A percentile compares a stretch with the other conserved stretches of the same genome.
Evolutionary conservation across 2,888 invertebrate genomes (phyloP).

Genomic region (Malachius bipustulatus): DNA sequence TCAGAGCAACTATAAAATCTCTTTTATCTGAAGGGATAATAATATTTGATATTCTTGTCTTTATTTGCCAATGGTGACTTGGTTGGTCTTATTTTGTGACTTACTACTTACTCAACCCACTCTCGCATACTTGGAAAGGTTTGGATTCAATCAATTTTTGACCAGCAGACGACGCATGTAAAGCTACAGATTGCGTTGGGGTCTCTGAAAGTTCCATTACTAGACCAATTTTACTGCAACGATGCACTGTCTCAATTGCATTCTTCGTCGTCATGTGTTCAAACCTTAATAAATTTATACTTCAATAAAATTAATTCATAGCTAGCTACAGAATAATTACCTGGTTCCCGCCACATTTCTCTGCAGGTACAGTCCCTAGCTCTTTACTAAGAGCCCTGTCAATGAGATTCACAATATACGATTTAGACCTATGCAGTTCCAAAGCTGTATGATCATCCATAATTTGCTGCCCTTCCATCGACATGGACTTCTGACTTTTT

Average conservation of each 20-base stretch:
- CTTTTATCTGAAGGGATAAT: too few species aligned
- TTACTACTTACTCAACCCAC: too few species aligned
- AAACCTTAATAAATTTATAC: slow-evolving; percentile 20
- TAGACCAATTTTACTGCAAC: slow-evolving; percentile 25
- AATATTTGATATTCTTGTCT: too few species aligned
- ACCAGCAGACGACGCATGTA: too few species aligned
- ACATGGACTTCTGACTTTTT: too few species aligned
- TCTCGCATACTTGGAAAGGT: too few species aligned
- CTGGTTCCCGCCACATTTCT: slow-evolving; percentile 15
- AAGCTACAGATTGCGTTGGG: slow-evolving; percentile 23
- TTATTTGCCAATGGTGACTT: too few species aligned
- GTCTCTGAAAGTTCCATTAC: slow-evolving; percentile 30
- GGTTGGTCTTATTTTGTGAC: too few species aligned
- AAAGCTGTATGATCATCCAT: slow-evolving; percentile 30
- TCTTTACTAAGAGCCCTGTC: slow-evolving; percentile 37
- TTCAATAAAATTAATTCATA: background rate
- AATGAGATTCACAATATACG: slow-evolving; percentile 37
- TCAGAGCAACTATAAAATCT: too few species aligned
- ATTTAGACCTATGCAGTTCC: slow-evolving; percentile 37
- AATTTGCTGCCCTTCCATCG: too few species aligned
- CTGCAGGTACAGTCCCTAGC: slow-evolving; percentile 30
- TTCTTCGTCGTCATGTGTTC: slow-evolving; percentile 24
- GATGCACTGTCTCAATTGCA: slow-evolving; percentile 28
- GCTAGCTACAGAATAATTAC: too few species aligned
- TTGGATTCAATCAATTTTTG: too few species aligned